These are phyloP conservation scores for Phallusia fumigata DNA, from an alignment of 23 tunicate genomes.

Conservation along the genomic window DNA sequence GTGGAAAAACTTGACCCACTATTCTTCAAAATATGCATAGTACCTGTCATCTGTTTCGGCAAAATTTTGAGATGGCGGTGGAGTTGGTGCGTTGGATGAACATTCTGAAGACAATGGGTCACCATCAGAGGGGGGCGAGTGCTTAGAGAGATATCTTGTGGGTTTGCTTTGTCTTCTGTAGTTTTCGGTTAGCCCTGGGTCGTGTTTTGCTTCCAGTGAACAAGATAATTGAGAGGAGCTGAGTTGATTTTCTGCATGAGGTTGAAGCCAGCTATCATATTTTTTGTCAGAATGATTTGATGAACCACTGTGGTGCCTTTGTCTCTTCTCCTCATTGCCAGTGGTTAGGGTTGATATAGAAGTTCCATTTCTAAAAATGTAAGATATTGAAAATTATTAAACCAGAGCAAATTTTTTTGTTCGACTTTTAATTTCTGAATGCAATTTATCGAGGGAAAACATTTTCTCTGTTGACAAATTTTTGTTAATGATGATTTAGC, in stretches of 20 bases:
- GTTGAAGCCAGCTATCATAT: not conserved
- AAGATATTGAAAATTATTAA: not conserved
- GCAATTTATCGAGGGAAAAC: no score
- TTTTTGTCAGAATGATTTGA: constrained; percentile 6
- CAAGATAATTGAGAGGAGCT: not conserved
- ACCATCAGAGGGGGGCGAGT: not conserved
- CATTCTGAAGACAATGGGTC: constrained; percentile 24
- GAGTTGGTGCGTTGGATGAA: constrained; percentile 33
- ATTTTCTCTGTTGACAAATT: no score
- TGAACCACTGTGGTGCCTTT: not conserved
- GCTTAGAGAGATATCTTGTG: not conserved
- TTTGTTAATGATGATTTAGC: no score
- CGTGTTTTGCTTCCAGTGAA: constrained; percentile 12
- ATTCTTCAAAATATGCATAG: not conserved
- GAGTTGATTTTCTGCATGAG: not conserved
- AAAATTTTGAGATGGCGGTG: constrained; percentile 18
- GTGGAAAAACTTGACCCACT: no score
- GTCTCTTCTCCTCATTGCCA: not conserved
- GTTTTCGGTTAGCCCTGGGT: not conserved
- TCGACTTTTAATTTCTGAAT: no score
- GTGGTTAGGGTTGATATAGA: not conserved
- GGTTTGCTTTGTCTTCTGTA: not conserved
- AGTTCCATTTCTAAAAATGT: not conserved
- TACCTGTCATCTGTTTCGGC: not conserved
- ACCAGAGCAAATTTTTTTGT: no score